These are phyloP conservation scores for Stegodyphus mimosarum DNA, from an alignment of 1,140 invertebrate species.

Conservation along the genomic window DNA sequence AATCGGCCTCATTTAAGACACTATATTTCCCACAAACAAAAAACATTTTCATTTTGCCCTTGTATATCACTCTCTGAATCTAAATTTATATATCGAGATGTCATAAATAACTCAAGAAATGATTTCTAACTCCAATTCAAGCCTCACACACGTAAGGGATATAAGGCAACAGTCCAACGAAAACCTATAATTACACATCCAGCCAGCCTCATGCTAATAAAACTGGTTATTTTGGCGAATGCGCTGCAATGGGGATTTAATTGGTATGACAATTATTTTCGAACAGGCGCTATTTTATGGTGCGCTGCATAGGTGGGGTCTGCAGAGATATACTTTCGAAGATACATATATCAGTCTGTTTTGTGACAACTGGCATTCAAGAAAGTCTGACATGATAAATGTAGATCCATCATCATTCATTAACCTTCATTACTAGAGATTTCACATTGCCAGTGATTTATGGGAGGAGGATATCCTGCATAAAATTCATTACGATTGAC, in stretches of 20 bases:
- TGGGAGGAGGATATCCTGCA: background rate
- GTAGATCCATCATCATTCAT: background rate
- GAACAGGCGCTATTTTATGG: conserved; percentile 5
- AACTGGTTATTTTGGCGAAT: background rate
- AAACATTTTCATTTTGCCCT: background rate
- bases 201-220: background rate
- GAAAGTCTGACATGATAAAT: background rate
- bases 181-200: conserved; percentile 25
- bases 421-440: background rate
- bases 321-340: background rate
- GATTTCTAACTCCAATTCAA: conserved; percentile 9
- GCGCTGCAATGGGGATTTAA: background rate
- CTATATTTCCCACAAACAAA: background rate
- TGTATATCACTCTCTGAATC: conserved; percentile 7
- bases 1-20: background rate
- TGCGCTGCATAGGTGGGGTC: conserved; percentile 18
- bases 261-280: conserved; percentile 49
- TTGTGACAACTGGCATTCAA: conserved; percentile 34
- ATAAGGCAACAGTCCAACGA: background rate
- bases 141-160: conserved; percentile 16
- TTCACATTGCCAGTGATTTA: background rate
- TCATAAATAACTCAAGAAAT: conserved; percentile 9
- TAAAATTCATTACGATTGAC: background rate
- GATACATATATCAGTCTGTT: conserved; percentile 33
- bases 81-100: conserved; percentile 14